Evolutionary conservation across 2,888 invertebrate genomes (phyloP).

Genomic region (Theodoxus fluviatilis): DNA sequence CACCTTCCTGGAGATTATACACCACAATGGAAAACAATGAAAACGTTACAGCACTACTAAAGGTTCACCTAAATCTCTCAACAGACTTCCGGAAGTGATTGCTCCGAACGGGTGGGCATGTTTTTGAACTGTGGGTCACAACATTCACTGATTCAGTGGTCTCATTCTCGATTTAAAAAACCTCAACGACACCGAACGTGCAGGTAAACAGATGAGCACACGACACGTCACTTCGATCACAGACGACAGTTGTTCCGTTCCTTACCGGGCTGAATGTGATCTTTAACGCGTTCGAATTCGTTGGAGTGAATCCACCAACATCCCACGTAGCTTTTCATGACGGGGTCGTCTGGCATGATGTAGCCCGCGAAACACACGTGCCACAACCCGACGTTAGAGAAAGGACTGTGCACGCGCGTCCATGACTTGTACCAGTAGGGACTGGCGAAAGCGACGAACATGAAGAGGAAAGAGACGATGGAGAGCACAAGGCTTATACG

Average conservation of each 20-base stretch:
- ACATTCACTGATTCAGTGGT: too few species aligned
- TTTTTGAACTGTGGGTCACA: too few species aligned
- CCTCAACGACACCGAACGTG: background rate
- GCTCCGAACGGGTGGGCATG: too few species aligned
- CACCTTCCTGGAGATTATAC: too few species aligned
- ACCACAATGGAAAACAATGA: too few species aligned
- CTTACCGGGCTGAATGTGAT: constrained; percentile 55
- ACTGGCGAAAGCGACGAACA: constrained; percentile 51
- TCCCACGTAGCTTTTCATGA: constrained; percentile 53
- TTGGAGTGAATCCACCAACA: constrained; percentile 61
- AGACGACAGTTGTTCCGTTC: constrained; percentile 4
- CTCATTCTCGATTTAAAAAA: background rate
- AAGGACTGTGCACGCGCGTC: constrained; percentile 54
- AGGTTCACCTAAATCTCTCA: too few species aligned
- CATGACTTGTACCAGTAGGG: constrained; percentile 60
- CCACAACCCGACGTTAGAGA: constrained; percentile 57
- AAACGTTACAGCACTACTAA: too few species aligned
- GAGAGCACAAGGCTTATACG: constrained; percentile 42
- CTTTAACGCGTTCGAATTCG: constrained; percentile 45
- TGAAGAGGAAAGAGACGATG: constrained; percentile 40
- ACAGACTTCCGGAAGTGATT: too few species aligned
- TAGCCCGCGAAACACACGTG: constrained; percentile 55
- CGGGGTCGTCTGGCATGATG: constrained; percentile 51
- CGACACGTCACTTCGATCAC: too few species aligned
- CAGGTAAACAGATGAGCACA: too few species aligned